A percentile compares a stretch with the other conserved stretches of the same genome.
These are phyloP conservation scores for Thalassaphorura encarpata DNA, from an alignment of 1,140 invertebrate genomes.

Conservation along the genomic window DNA sequence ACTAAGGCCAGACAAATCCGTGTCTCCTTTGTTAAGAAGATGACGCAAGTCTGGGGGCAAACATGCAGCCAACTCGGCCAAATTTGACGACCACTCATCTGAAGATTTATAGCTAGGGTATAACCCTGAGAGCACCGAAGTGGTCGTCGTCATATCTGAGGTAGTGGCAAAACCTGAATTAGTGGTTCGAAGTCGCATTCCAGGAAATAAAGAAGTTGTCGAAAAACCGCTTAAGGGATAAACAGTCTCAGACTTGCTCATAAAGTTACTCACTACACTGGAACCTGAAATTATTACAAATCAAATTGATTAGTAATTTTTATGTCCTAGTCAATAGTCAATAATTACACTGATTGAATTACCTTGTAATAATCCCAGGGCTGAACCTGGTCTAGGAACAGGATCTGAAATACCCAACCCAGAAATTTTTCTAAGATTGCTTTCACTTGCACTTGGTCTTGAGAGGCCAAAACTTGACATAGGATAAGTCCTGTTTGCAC, in stretches of 20 bases:
- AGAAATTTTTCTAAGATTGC: constrained; percentile 40
- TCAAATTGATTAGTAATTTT: too few species aligned
- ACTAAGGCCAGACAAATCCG: constrained; percentile 12
- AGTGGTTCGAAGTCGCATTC: constrained; percentile 33
- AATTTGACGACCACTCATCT: constrained; percentile 30
- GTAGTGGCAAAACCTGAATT: constrained; percentile 24
- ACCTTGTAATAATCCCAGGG: constrained; percentile 42
- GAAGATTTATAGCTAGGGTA: constrained; percentile 30
- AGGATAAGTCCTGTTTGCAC: constrained; percentile 23
- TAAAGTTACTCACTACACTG: constrained; percentile 38
- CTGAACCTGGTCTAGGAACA: constrained; percentile 40
- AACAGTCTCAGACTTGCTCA: constrained; percentile 24
- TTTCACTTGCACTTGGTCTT: constrained; percentile 43
- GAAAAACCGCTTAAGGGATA: constrained; percentile 27
- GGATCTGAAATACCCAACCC: constrained; percentile 37
- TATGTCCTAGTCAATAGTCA: too few species aligned
- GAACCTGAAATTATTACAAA: constrained; percentile 35
- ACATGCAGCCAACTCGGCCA: constrained; percentile 40
- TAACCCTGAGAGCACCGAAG: constrained; percentile 31
- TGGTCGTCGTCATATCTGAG: constrained; percentile 32
- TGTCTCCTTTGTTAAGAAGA: constrained; percentile 34
- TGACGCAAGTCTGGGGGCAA: constrained; percentile 43
- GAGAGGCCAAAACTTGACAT: constrained; percentile 36
- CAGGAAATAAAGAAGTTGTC: constrained; percentile 25
- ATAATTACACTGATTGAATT: too few species aligned